These are phyloP conservation scores for Hipposideros larvatus DNA, from an alignment of 2,797 vertebrate species.

Conservation along the genomic window DNA sequence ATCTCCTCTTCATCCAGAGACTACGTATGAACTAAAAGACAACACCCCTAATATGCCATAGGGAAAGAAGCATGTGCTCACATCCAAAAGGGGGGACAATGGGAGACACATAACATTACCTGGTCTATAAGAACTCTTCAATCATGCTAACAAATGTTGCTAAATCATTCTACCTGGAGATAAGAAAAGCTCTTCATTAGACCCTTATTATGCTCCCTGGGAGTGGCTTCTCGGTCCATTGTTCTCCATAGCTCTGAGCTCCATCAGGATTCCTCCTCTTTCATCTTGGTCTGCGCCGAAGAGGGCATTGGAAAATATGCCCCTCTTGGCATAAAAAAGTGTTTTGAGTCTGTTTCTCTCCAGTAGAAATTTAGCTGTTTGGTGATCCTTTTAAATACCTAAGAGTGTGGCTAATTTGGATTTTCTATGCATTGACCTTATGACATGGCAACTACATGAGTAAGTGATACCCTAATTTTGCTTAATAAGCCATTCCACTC, in stretches of 20 bases:
- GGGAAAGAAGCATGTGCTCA: background rate
- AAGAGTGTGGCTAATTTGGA: background rate
- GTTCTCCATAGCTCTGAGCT: background rate
- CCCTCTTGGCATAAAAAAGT: background rate
- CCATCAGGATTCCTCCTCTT: background rate
- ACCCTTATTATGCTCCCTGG: background rate
- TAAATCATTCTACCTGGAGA: background rate
- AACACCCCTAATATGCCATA: background rate
- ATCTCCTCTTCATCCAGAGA: background rate
- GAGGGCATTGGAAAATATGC: background rate
- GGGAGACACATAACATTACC: background rate
- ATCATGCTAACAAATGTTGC: background rate
- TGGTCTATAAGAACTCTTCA: background rate
- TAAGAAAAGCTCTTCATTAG: background rate
- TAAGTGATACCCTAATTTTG: background rate
- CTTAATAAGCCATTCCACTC: background rate
- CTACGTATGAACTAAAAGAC: background rate
- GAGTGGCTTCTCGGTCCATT: background rate
- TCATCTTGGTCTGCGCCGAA: background rate
- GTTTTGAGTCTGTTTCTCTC: background rate
- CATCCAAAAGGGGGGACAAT: background rate
- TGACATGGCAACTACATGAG: background rate
- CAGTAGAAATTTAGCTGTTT: background rate
- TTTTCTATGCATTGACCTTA: conserved; percentile 56
- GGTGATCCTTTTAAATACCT: conserved; percentile 1